phyloP scores from a whole-genome alignment of 2,113 vertebrate genomes.

The Oncorhynchus tshawytscha region DNA sequence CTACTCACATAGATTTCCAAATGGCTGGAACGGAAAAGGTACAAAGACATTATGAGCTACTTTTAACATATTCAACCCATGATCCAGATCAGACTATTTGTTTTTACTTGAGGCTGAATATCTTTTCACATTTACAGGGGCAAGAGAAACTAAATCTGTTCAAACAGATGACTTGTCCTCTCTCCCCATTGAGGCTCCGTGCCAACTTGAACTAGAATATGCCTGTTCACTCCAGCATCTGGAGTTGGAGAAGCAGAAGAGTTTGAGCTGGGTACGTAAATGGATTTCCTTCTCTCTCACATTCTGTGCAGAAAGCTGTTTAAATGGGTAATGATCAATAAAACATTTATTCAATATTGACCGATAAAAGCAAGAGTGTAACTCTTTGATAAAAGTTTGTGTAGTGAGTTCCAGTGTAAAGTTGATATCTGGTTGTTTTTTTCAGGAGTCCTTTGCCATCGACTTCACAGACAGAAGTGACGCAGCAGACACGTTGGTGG shows the following conservation, averaged over 20 bases:
- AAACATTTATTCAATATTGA: neutral
- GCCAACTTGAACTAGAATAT: neutral
- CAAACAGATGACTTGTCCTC: conserved; percentile 39
- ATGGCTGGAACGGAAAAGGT: conserved; percentile 39
- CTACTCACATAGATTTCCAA: conserved; percentile 69
- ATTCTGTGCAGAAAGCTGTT: neutral
- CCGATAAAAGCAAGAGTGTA: neutral
- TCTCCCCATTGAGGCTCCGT: conserved; percentile 14
- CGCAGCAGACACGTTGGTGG: neutral
- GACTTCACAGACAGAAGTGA: neutral
- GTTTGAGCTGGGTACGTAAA: neutral
- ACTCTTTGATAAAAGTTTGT: neutral
- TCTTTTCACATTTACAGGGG: conserved; percentile 29
- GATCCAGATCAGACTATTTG: neutral
- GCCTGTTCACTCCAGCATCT: neutral
- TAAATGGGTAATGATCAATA: neutral
- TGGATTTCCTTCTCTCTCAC: neutral
- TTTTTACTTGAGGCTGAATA: neutral
- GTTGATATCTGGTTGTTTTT: neutral
- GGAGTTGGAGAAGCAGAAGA: conserved; percentile 6
- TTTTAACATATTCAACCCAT: neutral
- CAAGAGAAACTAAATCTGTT: conserved; percentile 46
- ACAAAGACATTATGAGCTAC: neutral
- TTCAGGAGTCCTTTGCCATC: conserved; percentile 1
- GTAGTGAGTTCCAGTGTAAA: neutral